phyloP scores from a whole-genome alignment of 2,888 invertebrate species.

The Galerucella calmariensis region DNA sequence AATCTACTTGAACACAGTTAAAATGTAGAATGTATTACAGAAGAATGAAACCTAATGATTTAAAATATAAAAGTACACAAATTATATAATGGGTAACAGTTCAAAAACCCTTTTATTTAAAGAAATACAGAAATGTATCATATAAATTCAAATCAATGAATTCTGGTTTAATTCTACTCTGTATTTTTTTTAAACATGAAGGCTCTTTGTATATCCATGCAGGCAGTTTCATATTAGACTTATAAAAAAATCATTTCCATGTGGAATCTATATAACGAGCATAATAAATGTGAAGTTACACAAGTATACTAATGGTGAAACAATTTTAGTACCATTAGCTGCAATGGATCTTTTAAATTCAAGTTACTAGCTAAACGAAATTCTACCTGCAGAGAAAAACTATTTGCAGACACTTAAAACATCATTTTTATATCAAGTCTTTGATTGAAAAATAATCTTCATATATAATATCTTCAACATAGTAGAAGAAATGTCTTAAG shows the following conservation, averaged over 20 bases:
- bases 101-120: background rate
- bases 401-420: background rate
- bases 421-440: background rate
- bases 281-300: too few species aligned
- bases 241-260: too few species aligned
- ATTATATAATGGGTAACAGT: background rate
- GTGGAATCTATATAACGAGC: too few species aligned
- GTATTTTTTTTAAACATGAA: background rate
- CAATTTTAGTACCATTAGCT: too few species aligned
- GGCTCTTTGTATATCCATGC: background rate
- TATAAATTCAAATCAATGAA: background rate
- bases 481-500: constrained; percentile 2
- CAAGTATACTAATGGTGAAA: too few species aligned
- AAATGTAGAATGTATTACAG: background rate
- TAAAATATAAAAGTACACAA: background rate
- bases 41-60: background rate
- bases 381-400: background rate
- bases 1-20: background rate
- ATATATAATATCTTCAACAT: background rate
- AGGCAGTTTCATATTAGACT: background rate
- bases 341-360: background rate
- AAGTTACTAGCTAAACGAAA: background rate
- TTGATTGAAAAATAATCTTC: background rate
- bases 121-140: background rate
- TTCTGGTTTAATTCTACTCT: background rate